Conservation (phyloP, 2,888 invertebrate species). For the Drosophila picticornis region DNA sequence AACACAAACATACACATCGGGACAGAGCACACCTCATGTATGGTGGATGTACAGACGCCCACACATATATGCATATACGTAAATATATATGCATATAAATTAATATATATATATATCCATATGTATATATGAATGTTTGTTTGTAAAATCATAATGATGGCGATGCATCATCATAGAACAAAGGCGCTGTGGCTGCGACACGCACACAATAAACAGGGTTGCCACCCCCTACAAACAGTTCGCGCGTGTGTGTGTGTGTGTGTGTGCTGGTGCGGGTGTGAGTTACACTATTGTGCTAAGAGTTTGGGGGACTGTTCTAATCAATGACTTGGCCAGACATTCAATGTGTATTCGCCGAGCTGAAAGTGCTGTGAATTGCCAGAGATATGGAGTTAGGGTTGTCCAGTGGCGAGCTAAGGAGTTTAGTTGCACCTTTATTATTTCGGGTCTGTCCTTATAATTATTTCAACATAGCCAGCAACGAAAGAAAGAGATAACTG, state of each 20-base stretch:
- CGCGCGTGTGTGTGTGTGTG: not conserved
- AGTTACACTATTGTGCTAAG: conserved; percentile 38
- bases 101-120: not conserved
- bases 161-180: conserved; percentile 80
- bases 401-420: conserved; percentile 40
- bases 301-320: conserved; percentile 37
- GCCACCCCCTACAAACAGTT: conserved; percentile 20
- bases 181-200: conserved; percentile 71
- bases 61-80: conserved; percentile 18
- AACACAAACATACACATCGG: conserved; percentile 51
- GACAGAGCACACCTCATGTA: conserved; percentile 4
- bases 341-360: conserved; percentile 46
- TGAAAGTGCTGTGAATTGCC: not conserved
- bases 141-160: conserved; percentile 79
- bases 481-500: conserved; percentile 38
- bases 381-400: not conserved
- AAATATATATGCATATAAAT: conserved; percentile 1
- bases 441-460: conserved; percentile 31
- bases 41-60: conserved; percentile 17
- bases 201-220: conserved; percentile 67
- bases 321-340: conserved; percentile 71
- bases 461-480: conserved; percentile 38
- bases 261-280: conserved; percentile 11
- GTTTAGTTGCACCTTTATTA: conserved; percentile 49
- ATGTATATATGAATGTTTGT: conserved; percentile 32